These are phyloP conservation scores for Myzus persicae DNA, from an alignment of 1,140 invertebrate genomes.

Conservation along the genomic window DNA sequence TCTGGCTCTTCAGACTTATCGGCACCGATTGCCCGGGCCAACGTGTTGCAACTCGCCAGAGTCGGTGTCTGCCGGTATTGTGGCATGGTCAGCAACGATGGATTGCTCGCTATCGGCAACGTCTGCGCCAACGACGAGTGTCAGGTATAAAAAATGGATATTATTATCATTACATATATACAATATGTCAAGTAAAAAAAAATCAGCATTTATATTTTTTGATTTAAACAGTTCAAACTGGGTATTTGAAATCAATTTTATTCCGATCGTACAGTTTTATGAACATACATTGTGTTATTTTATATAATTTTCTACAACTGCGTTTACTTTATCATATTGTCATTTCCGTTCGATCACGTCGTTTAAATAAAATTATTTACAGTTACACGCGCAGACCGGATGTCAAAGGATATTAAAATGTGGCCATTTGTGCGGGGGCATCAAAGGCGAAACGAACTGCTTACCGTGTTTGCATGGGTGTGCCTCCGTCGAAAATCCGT, in stretches of 20 bases:
- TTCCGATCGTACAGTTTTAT: background rate
- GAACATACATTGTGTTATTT: background rate
- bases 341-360: background rate
- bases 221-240: background rate
- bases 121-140: conserved; percentile 94
- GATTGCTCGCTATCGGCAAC: conserved; percentile 88
- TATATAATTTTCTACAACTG: background rate
- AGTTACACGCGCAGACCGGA: conserved; percentile 85
- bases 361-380: conserved; percentile 59
- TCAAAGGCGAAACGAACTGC: conserved; percentile 77
- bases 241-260: background rate
- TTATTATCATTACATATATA: no score
- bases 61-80: conserved; percentile 90
- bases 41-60: conserved; percentile 63
- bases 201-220: background rate
- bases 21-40: conserved; percentile 65
- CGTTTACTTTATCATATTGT: background rate
- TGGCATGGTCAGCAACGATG: conserved; percentile 82
- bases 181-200: background rate
- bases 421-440: conserved; percentile 90
- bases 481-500: conserved; percentile 62
- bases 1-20: background rate
- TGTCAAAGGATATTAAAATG: conserved; percentile 85
- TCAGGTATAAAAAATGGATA: conserved; percentile 70
- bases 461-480: conserved; percentile 79